Evolutionary conservation across 2,888 invertebrate genomes (phyloP).

Genomic region (Epirrita christyi): DNA sequence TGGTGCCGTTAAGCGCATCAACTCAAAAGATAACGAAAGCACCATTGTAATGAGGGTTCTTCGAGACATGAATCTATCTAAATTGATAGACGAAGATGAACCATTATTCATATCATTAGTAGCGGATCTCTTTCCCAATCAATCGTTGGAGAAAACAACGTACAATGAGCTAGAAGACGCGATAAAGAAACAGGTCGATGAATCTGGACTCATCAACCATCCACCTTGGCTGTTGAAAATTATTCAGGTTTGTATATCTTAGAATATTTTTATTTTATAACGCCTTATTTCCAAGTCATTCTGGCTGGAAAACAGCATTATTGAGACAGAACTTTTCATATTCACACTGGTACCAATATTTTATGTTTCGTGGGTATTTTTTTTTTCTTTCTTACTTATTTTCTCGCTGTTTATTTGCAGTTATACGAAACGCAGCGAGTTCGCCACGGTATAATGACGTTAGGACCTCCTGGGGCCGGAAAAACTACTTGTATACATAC

Average conservation of each 20-base stretch:
- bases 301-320: too few species aligned
- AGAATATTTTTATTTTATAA: too few species aligned
- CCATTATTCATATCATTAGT: constrained; percentile 98
- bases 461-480: constrained; percentile 97
- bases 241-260: constrained; percentile 88
- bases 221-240: constrained; percentile 98
- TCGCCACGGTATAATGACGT: constrained; percentile 97
- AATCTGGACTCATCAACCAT: constrained; percentile 93
- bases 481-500: constrained; percentile 96
- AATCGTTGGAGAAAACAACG: constrained; percentile 94
- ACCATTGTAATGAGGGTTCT: constrained; percentile 98
- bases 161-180: constrained; percentile 96
- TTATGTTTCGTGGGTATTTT: too few species aligned
- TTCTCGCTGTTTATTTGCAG: constrained; percentile 67
- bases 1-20: constrained; percentile 95
- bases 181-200: constrained; percentile 92
- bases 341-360: too few species aligned
- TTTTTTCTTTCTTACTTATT: too few species aligned
- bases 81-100: constrained; percentile 98
- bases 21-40: constrained; percentile 96
- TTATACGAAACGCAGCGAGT: constrained; percentile 97
- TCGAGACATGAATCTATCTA: constrained; percentile 99
- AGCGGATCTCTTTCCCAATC: constrained; percentile 97
- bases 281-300: too few species aligned
- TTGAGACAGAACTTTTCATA: too few species aligned